Base-by-base conservation (phyloP, 1,140 invertebrate species). In the Holotrichia oblita region DNA sequence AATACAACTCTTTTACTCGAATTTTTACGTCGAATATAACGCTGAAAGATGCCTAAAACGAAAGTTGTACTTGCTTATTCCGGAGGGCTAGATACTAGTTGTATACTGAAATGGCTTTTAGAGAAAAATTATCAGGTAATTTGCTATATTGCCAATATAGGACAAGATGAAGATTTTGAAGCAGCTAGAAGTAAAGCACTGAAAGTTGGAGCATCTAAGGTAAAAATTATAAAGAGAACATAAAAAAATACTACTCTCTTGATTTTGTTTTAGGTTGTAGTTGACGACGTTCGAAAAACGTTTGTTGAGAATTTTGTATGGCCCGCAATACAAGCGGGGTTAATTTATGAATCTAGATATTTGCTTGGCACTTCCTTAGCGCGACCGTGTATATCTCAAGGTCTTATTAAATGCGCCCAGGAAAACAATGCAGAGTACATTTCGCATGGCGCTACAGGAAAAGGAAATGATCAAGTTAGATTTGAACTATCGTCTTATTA, bases 391-490 rank as follows among this genome's bases (percentile, higher is more conserved):
- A 96, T 96, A 79, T 91, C 93, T 24, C 90, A 93, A 41, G 92
- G 92, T 6, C 87, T 94, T 59, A 90, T 94, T 14, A 89, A 89
- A 17, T 86, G 86, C 40, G 90, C 90, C 0, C 90, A 87, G 81
- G 87, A 87, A 79, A 87, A 93, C 79, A 87, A 88, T 2, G 93
- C 93, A 4, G 87, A 89, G 59, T 93, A 90, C 82, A 90, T 96
- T 61, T 90, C 94, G 8, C 95, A 96, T 83, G 94, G 95, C 22
- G 94, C 94, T 9, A 96, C 95, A 3, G 95, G 95, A 8, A 97
- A 96, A 87, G 94, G 95, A 10, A 96, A 97, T 79, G 94, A 96
- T 86, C 95, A 96, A 90, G 92, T 96, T 6, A 89, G 95, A 78
- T 96, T 97, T 85, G 95, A 96, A 84, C 85, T 96, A 0, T 91